These are phyloP conservation scores for Plutomurus gul DNA, from an alignment of 1,140 invertebrate species.

Conservation along the genomic window DNA sequence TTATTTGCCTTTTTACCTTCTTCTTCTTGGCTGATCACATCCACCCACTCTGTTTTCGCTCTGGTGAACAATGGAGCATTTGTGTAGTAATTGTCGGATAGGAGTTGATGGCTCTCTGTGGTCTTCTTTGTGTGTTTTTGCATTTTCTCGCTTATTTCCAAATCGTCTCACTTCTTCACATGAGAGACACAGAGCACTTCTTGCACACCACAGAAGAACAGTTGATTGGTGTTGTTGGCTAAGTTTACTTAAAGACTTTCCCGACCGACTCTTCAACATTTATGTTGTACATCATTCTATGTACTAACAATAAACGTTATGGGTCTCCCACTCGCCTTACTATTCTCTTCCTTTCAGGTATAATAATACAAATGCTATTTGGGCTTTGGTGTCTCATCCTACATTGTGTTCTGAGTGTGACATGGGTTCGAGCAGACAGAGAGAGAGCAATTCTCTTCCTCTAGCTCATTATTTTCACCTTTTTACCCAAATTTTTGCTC, in stretches of 20 bases:
- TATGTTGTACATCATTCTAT: conserved; percentile 3
- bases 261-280: conserved; percentile 6
- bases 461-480: conserved; percentile 43
- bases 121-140: neutral
- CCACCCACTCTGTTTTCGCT: neutral
- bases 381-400: neutral
- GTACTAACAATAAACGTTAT: conserved; percentile 3
- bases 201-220: neutral
- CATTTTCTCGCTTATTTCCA: neutral
- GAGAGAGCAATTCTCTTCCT: neutral
- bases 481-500: conserved; percentile 40
- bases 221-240: neutral
- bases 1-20: neutral
- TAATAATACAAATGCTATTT: neutral
- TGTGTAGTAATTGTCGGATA: neutral
- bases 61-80: neutral
- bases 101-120: too few species aligned
- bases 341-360: neutral
- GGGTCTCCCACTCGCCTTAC: neutral
- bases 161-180: neutral
- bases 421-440: neutral
- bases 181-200: neutral
- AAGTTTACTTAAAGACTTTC: neutral
- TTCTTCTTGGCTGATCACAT: neutral
- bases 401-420: conserved; percentile 1